Base-by-base conservation (phyloP, 92 coral and sea anemone species). In the Muricea muricata region DNA sequence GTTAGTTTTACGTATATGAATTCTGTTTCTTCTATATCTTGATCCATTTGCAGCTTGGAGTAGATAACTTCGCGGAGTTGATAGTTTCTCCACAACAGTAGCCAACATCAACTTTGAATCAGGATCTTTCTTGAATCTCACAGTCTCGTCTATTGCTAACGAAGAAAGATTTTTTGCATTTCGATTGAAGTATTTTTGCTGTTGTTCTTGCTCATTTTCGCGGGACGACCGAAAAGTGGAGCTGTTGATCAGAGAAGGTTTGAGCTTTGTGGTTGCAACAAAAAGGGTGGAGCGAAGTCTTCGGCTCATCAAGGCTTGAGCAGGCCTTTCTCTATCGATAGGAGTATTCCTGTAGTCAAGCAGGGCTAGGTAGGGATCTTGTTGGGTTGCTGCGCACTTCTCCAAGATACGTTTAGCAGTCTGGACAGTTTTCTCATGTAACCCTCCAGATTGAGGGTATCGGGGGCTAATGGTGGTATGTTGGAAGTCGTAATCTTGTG, bases 361-460 rank as follows among this genome's bases (percentile, higher is more conserved):
- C 28, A 87, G 41, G 32, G 91, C 84, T 15, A 87, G 78, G 35
- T 82, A 88, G 18, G 85, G 73, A 40, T 80, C 87, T 24, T 87
- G 82, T 9, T 77, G 69, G 34, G 29, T 30, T 37, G 82, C 87
- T 21, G 37, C 40, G 39, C 73, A 75, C 72, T 87, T 87, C 66
- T 81, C 61, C 33, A 82, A 81, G 28, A 87, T 12, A 39, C 60
- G 11, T 57, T 87, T 73, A 31, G 82, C 87, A 7, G 91, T 87
- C 60, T 69, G 92, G 25, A 89, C 89, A 41, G 90, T 66, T 60
- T 58, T 47, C 70, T 89, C 90, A 56, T 86, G 92, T 25, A 89
- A 86, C 20, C 92, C 92, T 25, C 92, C 84, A 41, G 93, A 80
- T 70, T 89, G 90, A n/a, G 93, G 93, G 54, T 89, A 90, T 83